Base-by-base conservation (phyloP, 2,888 invertebrate genomes). In the Hermaeophaga mercurialis region DNA sequence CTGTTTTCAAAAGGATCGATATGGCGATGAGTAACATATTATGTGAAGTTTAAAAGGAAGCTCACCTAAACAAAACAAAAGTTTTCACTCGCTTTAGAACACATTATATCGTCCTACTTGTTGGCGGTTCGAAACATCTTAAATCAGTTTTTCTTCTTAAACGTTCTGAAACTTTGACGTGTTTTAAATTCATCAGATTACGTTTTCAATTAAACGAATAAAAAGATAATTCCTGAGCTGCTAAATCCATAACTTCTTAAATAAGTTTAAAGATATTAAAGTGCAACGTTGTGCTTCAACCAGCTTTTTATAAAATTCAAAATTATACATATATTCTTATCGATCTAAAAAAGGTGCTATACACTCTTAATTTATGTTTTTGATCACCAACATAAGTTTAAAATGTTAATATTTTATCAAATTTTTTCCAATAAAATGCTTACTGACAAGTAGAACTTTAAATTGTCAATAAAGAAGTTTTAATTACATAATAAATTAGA, bases 11-110 rank as follows among this genome's bases (percentile, higher is more conserved):
- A 54, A 47, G 46, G 24, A 54, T 54, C 54, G 39, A 54, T 54
- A 19, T 46, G 36, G 34, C 47, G 46, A 54, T 46, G 41, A 47
- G 54, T 39, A 54, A 46, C 38, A 39, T 54, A 54, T 45, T 44
- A 54, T 54, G 47, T 54, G 47, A 54, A 54, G 47, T 54, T 54
- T 33, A 45, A 38, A 43, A 54, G 34, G 41, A 47, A 47, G 47
- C 33, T 54, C 39, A 31, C 5, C 54, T 19, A 33, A 54, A 54
- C 46, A 47, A 47, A 54, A 47, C 47, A 17, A 54, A 54, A 54
- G 14, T 54, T 54, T 54, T 17, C 47, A 47, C 54, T 31, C 41
- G 47, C 41, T 47, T 41, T 47, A 33, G 24, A 54, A 41, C 33
- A 14, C 31, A 41, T 50, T 47, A 54, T 54, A 41, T 47, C 54